Base-by-base conservation (phyloP, 2,113 vertebrate species). In the Paradisaea rubra region DNA sequence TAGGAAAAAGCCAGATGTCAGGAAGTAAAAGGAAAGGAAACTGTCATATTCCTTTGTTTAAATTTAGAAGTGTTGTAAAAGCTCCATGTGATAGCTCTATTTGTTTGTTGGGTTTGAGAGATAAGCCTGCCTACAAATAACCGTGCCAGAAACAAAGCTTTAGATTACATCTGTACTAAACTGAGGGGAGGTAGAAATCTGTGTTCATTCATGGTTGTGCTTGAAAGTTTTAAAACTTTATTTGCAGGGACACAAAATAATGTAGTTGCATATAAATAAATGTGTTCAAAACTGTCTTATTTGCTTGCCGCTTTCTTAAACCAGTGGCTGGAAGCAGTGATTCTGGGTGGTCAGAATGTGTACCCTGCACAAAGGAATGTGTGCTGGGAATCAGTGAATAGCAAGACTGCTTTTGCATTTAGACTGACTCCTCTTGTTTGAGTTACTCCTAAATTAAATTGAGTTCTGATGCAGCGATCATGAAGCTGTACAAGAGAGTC, bases 1-100 rank as follows among this genome's bases (percentile, higher is more conserved):
- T 99, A 97, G 98, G 97, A 95, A 93, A 97, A 97, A 97, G 94
- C 98, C 98, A 99, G 98, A 98, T 99, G 98, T 98, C 98, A 98
- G 98, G 98, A 99, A 99, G 98, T 95, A 93, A 97, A 95, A 91
- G 96, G 94, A 96, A 97, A 98, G 98, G 98, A 98, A 97, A 98
- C 95, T 91, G 88, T 93, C 92, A 95, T 97, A 97, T 98, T 97
- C 96, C 90, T 96, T 96, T 96, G 97, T 97, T 97, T 97, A 95
- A 97, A 96, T 97, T 97, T 96, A 96, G 95, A 88, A 85, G 94
- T 93, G 84, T 83, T 95, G 82, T 97, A 96, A 97, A 96, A 92
- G 90, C 56, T 95, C 35, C 44, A 54, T 94, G 91, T 95, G 76
- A 57, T 74, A 79, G 78, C 30, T 81, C 18, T 93, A 0, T 63